Conservation (phyloP, 2,797 vertebrate genomes). For the Phrynocephalus vlangalii region DNA sequence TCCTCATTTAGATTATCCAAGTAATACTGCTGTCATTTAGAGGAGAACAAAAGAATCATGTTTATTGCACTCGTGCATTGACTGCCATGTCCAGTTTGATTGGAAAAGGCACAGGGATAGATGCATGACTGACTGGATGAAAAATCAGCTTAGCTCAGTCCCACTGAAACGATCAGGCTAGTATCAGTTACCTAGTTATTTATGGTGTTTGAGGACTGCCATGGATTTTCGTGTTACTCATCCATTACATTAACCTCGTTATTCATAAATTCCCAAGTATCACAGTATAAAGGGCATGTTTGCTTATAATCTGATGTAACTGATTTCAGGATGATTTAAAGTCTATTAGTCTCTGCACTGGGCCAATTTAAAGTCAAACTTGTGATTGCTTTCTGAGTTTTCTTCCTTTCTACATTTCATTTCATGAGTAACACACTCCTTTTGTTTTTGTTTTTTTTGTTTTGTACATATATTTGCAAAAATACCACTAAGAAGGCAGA, state of each 20-base stretch:
- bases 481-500: too few species aligned
- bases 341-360: slow-evolving; percentile 1
- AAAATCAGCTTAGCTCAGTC: neutral
- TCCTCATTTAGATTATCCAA: neutral
- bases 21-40: neutral
- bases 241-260: slow-evolving; percentile 20
- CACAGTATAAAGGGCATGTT: neutral
- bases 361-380: neutral
- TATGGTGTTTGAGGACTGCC: slow-evolving; percentile 12
- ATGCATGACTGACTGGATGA: neutral
- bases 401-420: neutral
- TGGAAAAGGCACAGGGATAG: neutral
- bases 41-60: neutral
- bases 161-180: neutral
- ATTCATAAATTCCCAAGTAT: slow-evolving; percentile 16
- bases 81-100: neutral
- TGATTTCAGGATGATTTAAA: slow-evolving; percentile 20
- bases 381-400: slow-evolving; percentile 20
- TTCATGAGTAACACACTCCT: neutral
- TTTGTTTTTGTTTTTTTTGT: neutral
- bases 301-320: slow-evolving; percentile 26
- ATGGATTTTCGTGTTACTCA: slow-evolving; percentile 9
- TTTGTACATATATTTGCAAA: neutral
- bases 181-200: slow-evolving; percentile 6
- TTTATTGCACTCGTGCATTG: neutral